A percentile compares a stretch with the other conserved stretches of the same genome.
These are phyloP conservation scores for Tetragonisca angustula DNA, from an alignment of 2,888 invertebrate genomes.

Conservation along the genomic window DNA sequence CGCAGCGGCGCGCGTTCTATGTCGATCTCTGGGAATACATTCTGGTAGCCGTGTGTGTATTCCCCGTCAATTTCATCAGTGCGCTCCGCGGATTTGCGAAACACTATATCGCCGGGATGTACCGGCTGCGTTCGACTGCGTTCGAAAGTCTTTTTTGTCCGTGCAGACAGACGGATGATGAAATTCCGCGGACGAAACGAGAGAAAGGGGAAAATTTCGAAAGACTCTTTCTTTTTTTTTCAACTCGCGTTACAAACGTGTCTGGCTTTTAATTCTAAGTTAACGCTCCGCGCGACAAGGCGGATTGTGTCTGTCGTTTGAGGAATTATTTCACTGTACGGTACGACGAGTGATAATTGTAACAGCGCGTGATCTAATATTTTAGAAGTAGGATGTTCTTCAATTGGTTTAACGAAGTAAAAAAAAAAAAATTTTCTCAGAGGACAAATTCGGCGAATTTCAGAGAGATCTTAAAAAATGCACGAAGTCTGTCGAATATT, in stretches of 20 bases:
- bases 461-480: too few species aligned
- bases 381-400: too few species aligned
- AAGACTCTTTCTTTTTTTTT: background rate
- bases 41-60: background rate
- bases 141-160: slow-evolving; percentile 17
- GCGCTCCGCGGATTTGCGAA: slow-evolving; percentile 37
- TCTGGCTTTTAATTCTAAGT: background rate
- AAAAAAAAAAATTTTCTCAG: too few species aligned
- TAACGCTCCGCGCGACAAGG: background rate
- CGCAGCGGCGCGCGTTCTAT: slow-evolving; percentile 46
- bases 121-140: slow-evolving; percentile 17
- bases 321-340: background rate
- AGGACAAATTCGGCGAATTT: too few species aligned
- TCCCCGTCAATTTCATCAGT: slow-evolving; percentile 53
- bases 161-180: background rate
- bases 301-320: background rate
- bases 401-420: too few species aligned
- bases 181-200: background rate
- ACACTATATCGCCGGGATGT: slow-evolving; percentile 5
- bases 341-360: background rate
- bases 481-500: too few species aligned
- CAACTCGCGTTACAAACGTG: background rate
- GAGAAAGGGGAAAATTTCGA: background rate
- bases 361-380: too few species aligned
- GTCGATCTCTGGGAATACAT: background rate